These are phyloP conservation scores for Esox niger DNA, from an alignment of 2,113 vertebrate species.

Conservation along the genomic window DNA sequence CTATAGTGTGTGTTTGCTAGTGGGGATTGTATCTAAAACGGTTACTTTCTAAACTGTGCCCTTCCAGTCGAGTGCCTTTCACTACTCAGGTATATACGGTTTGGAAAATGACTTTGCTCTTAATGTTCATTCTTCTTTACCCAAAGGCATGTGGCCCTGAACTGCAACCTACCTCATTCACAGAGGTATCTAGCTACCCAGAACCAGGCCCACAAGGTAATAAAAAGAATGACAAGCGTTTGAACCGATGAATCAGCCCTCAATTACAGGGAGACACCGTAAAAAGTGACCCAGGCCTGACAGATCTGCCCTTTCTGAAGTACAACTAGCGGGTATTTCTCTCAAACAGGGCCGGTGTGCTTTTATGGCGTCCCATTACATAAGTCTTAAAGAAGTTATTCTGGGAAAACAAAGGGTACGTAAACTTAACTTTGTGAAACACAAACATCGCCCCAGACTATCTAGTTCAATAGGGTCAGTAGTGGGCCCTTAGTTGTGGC, in stretches of 20 bases:
- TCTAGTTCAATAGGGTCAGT: constrained; percentile 16
- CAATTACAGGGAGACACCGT: constrained; percentile 11
- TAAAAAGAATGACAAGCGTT: constrained; percentile 23
- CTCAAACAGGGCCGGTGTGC: constrained; percentile 9
- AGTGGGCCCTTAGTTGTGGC: neutral
- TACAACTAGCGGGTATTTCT: neutral
- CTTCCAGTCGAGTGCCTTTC: constrained; percentile 16
- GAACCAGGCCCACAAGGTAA: constrained; percentile 5
- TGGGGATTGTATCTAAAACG: constrained; percentile 20
- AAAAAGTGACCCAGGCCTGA: constrained; percentile 5
- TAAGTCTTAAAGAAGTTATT: constrained; percentile 6
- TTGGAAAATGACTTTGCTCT: constrained; percentile 28
- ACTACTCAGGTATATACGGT: constrained; percentile 22
- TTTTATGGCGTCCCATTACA: constrained; percentile 16
- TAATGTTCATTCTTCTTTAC: constrained; percentile 31
- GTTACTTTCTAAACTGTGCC: constrained; percentile 20
- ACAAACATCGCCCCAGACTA: constrained; percentile 24
- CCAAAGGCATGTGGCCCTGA: constrained; percentile 18
- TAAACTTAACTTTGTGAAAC: constrained; percentile 29
- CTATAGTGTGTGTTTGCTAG: neutral
- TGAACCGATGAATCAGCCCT: constrained; percentile 25
- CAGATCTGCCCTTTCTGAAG: constrained; percentile 4
- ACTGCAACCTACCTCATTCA: constrained; percentile 8
- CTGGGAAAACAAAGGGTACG: constrained; percentile 19
- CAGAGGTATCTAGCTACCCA: constrained; percentile 1